Evolutionary conservation across 2,888 invertebrate species (phyloP), one percentile per base, ranked within the genome.

Genomic region (Cheilosia grossa): DNA sequence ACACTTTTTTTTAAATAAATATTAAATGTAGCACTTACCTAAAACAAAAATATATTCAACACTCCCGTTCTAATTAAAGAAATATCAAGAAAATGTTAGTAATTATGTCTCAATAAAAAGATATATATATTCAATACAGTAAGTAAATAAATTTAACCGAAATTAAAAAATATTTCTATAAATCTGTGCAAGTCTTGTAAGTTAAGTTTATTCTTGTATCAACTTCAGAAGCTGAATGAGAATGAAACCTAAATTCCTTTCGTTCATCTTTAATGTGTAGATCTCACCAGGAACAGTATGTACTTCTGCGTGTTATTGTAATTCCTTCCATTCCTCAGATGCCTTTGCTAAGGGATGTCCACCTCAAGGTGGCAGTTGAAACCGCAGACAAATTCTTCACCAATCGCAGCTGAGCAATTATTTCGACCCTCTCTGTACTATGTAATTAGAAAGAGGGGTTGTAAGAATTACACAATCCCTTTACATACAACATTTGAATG

Each of bases 211-310:
- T 69, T 77, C 77, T 88, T 87, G 88, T 89, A 89, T 90, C 91
- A 90, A 91, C 90, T 90, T 88, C 87, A 87, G 87, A 88, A 91
- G 91, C 89, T 89, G 90, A 90, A 91, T 90, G 89, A 89, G 66
- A 81, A 69, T 49, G 44, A 63, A 37, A 78, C 33, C 13, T 3
- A 40, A 24, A 56, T 37, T 61, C 13, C 19, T 37, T 53, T 7
- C 15, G 3, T 10, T 37, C n/a, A 30, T 40, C 59, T 17, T 44
- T 30, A 27, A 27, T 27, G 27, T 7, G 27, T 24, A 37, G 53
- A 51, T n/a, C 21, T 33, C 30, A 54, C 30, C 3, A 13, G 7
- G n/a, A 10, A 40, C 5, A 40, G 15, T 30, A 7, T 27, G 27
- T 7, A 19, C 40, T n/a, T 5, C n/a, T 33, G 0, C 4, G 6